These are phyloP conservation scores for Carduelis carduelis DNA, from an alignment of 2,797 vertebrate genomes.

Conservation along the genomic window DNA sequence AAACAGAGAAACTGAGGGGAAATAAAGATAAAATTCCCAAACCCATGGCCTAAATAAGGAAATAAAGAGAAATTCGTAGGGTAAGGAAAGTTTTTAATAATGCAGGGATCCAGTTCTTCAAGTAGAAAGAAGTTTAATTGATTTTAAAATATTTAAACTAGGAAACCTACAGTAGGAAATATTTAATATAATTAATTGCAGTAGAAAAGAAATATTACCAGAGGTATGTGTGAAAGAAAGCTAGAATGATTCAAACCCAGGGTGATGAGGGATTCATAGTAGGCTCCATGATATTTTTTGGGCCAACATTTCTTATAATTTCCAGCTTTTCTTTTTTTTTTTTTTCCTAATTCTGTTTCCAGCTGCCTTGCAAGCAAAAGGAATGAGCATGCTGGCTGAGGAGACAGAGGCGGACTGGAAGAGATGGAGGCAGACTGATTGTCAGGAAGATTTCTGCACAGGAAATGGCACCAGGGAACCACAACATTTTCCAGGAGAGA, in stretches of 20 bases:
- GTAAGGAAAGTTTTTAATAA: not conserved
- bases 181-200: not conserved
- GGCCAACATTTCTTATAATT: not conserved
- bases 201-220: not conserved
- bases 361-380: not conserved
- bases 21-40: not conserved
- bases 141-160: conserved; percentile 7
- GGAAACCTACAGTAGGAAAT: not conserved
- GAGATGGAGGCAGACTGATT: not conserved
- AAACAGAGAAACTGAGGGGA: not conserved
- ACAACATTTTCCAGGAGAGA: not conserved
- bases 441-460: not conserved
- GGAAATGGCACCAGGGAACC: not conserved
- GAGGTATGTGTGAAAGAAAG: not conserved
- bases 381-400: not conserved
- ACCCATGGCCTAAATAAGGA: not conserved
- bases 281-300: not conserved
- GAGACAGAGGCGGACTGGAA: not conserved
- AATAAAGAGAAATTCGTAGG: not conserved
- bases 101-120: not conserved
- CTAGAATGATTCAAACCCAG: not conserved
- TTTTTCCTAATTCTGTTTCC: not conserved
- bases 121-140: not conserved
- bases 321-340: not conserved
- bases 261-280: not conserved